Evolutionary conservation across 53 echinoderm and acorn worm species (phyloP).

Genomic region (Apostichopus leukothele): DNA sequence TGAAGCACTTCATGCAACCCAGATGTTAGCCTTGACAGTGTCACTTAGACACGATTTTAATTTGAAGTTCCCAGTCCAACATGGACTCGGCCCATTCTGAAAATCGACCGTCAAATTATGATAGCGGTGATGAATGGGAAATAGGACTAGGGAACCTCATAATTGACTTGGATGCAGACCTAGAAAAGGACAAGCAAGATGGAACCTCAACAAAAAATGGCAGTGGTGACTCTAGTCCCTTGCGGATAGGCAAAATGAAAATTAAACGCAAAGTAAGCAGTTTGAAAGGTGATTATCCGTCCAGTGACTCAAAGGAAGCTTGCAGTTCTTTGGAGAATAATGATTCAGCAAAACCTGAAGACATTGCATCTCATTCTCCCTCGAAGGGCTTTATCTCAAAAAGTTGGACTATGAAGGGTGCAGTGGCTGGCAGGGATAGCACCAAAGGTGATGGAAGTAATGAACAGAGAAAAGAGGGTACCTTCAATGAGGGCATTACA

Average conservation of each 20-base stretch:
- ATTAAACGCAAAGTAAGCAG: slow-evolving; percentile 96
- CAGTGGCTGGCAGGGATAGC: background rate
- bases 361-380: slow-evolving; percentile 24
- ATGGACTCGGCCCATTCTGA: slow-evolving; percentile 51
- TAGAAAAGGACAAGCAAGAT: slow-evolving; percentile 97
- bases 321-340: background rate
- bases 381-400: background rate
- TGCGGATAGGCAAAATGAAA: slow-evolving; percentile 99
- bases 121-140: slow-evolving; percentile 99
- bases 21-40: background rate
- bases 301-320: slow-evolving; percentile 48
- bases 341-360: slow-evolving; percentile 32
- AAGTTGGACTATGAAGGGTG: background rate
- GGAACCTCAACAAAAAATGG: slow-evolving; percentile 46
- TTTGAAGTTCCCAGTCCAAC: slow-evolving; percentile 50
- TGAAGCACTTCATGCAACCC: slow-evolving; percentile 4
- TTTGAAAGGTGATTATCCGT: slow-evolving; percentile 66
- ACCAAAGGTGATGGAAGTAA: background rate
- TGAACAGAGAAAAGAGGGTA: background rate
- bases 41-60: background rate
- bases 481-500: background rate
- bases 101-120: slow-evolving; percentile 64
- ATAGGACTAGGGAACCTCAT: slow-evolving; percentile 97
- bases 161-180: slow-evolving; percentile 97
- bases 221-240: slow-evolving; percentile 74